Percentiles rank a stretch among this genome's conserved stretches.
phyloP scores from a whole-genome alignment of 2,888 invertebrate species.

The Nomada flava region DNA sequence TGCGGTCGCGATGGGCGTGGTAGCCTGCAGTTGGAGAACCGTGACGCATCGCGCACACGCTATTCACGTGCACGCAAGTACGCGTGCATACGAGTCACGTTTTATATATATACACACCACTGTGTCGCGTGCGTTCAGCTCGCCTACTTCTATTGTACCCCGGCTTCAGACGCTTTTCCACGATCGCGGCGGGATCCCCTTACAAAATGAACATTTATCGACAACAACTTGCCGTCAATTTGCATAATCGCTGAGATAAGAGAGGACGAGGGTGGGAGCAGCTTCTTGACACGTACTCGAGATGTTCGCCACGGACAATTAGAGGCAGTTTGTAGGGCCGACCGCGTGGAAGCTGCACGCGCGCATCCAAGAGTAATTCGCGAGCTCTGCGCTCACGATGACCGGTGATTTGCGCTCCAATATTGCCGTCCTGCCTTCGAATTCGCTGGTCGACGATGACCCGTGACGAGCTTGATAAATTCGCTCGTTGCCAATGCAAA shows the following conservation, averaged over 20 bases:
- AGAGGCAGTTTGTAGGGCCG: conserved; percentile 5
- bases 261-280: neutral
- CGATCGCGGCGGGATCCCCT: neutral
- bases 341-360: conserved; percentile 14
- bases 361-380: neutral
- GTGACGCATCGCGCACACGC: conserved; percentile 73
- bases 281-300: neutral
- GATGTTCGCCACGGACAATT: conserved; percentile 34
- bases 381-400: conserved; percentile 10
- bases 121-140: conserved; percentile 55
- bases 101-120: conserved; percentile 16
- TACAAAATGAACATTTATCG: neutral
- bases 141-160: neutral
- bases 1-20: conserved; percentile 82
- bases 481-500: conserved; percentile 64
- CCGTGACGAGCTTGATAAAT: conserved; percentile 78
- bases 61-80: conserved; percentile 59
- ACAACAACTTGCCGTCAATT: conserved; percentile 4
- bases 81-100: conserved; percentile 49
- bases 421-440: conserved; percentile 22
- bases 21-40: conserved; percentile 73
- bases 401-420: conserved; percentile 37
- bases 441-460: conserved; percentile 69
- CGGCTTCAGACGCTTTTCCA: neutral
- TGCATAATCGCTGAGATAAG: neutral